Base-by-base conservation (phyloP, 2,113 vertebrate genomes). In the Tyrannus savana region DNA sequence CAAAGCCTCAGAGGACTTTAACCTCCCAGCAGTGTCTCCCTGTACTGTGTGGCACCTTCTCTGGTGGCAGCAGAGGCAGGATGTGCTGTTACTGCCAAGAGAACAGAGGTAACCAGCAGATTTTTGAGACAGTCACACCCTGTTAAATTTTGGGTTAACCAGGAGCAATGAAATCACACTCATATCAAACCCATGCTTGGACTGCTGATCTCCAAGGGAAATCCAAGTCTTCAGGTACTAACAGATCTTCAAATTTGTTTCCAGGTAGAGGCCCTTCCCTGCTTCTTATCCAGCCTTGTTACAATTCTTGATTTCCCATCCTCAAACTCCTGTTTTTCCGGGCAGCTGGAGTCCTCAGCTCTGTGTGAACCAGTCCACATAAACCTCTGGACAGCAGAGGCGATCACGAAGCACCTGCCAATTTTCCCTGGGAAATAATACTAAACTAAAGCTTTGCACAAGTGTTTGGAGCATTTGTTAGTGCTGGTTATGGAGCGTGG, bases 401-500 rank as follows among this genome's bases (percentile, higher is more conserved):
- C n/a, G 62, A 55, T 56, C 46, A 23, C 19, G 42, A 25, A 76
- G 62, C 27, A 68, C 21, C 19, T 18, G 28, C 27, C 55, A 21
- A 3, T 59, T 72, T 84, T 50, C 24, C 19, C 31, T 7, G 11
- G 50, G 49, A 73, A 85, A 41, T 35, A 60, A 44, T 11, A 52
- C 19, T 52, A 17, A 64, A 37, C 12, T 12, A 33, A 31, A 49
- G 71, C 28, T 72, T 55, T 75, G 17, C 44, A 31, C 10, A 19
- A 23, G 2, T 30, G 18, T 53, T 83, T 63, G 39, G 56, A 89
- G 39, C 22, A 4, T 74, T 84, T 56, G 11, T 10, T 64, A n/a
- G 28, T 2, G 63, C 4, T 3, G 25, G 28, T 10, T 56, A 30
- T 2, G 11, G 50, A 3, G 31, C 1, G 4, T 41, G 41, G 11